Evolutionary conservation across 2,113 vertebrate species (phyloP).

Genomic region (Sceloporus tristichus): DNA sequence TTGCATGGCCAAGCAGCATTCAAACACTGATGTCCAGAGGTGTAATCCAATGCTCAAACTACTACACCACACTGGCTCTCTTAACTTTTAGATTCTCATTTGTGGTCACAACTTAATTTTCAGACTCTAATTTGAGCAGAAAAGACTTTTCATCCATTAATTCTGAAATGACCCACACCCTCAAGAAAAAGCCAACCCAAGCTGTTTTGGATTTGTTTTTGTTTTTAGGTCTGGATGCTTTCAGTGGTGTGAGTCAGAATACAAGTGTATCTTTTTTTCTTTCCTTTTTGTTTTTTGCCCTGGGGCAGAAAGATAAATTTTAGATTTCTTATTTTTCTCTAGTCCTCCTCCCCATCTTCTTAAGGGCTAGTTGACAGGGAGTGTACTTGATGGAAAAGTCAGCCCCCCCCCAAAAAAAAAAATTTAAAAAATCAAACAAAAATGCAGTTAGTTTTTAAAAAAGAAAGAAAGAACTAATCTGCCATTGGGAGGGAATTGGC

Average conservation of each 20-base stretch:
- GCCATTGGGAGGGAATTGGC: neutral
- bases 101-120: slow-evolving; percentile 2
- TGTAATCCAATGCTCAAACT: too few relatives aligned
- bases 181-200: neutral
- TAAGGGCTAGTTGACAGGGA: slow-evolving; percentile 9
- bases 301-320: neutral
- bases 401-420: neutral
- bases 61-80: too few relatives aligned
- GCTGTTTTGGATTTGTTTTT: neutral
- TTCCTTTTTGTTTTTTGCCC: neutral
- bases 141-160: neutral
- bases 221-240: neutral
- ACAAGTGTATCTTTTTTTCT: neutral
- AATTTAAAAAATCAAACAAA: neutral
- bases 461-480: neutral
- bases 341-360: neutral
- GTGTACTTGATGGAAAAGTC: neutral
- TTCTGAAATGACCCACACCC: neutral
- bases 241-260: neutral
- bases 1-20: too few relatives aligned
- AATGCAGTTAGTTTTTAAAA: slow-evolving; percentile 10
- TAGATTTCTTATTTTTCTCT: neutral
- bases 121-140: neutral
- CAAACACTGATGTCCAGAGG: too few relatives aligned
- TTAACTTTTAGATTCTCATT: neutral